A percentile compares a stretch with the other conserved stretches of the same genome.
These are phyloP conservation scores for Leucozona laternaria DNA, from an alignment of 2,888 invertebrate genomes.

Conservation along the genomic window DNA sequence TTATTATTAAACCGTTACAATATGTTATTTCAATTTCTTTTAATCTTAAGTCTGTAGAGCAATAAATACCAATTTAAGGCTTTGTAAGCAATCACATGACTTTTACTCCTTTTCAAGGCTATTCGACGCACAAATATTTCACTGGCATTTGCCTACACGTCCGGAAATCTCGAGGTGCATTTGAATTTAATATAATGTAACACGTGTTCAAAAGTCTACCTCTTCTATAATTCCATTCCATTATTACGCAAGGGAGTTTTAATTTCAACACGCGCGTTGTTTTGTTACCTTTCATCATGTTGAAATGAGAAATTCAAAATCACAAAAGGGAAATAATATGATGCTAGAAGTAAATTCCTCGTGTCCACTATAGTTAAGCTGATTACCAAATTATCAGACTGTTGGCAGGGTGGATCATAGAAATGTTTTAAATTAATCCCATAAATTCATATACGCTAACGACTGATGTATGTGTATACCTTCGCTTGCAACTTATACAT, in stretches of 20 bases:
- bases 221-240: background rate
- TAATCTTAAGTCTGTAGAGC: too few relatives aligned
- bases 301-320: background rate
- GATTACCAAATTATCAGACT: conserved; percentile 24
- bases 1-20: too few relatives aligned
- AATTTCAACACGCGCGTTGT: conserved; percentile 30
- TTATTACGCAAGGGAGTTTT: background rate
- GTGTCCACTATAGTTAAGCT: conserved; percentile 37
- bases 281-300: background rate
- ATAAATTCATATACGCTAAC: background rate
- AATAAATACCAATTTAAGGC: background rate
- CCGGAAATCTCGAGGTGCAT: background rate
- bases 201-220: background rate
- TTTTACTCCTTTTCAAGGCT: background rate
- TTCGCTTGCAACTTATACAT: too few relatives aligned
- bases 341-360: background rate
- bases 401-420: background rate
- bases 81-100: background rate
- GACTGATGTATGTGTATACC: background rate
- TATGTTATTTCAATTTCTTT: too few relatives aligned
- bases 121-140: background rate
- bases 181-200: background rate
- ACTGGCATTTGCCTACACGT: background rate
- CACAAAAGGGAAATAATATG: background rate
- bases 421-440: conserved; percentile 1